These are phyloP conservation scores for Trachythela sp. DNA, from an alignment of 64 coral and sea anemone species.

Conservation along the genomic window DNA sequence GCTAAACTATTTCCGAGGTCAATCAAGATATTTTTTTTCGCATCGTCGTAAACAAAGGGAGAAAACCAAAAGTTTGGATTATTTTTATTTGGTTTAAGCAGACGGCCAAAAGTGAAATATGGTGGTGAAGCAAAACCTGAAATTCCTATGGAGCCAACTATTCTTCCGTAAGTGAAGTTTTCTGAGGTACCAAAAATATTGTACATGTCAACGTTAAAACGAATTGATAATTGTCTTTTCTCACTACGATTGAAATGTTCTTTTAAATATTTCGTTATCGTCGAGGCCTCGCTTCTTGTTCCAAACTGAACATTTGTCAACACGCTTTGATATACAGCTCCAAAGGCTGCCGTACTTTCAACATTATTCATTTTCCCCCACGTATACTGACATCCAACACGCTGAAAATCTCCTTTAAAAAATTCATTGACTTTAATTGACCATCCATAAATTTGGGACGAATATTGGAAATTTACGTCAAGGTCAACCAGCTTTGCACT, in stretches of 20 bases:
- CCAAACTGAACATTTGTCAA: slow-evolving; percentile 35
- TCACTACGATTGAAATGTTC: slow-evolving; percentile 19
- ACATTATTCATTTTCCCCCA: background rate
- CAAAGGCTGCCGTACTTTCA: background rate
- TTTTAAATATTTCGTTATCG: background rate
- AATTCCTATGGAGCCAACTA: slow-evolving; percentile 38
- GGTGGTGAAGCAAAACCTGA: slow-evolving; percentile 12
- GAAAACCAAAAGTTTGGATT: background rate
- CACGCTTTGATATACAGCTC: slow-evolving; percentile 30
- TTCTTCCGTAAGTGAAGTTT: slow-evolving; percentile 44
- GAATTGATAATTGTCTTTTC: slow-evolving; percentile 45
- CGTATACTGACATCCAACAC: background rate
- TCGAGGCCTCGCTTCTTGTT: background rate
- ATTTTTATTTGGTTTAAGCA: background rate
- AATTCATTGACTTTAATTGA: background rate
- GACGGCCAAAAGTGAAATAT: slow-evolving; percentile 29
- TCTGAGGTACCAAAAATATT: background rate
- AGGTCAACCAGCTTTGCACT: background rate
- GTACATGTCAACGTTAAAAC: slow-evolving; percentile 51
- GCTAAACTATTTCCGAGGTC: slow-evolving; percentile 48
- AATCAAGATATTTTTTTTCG: background rate
- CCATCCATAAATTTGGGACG: background rate
- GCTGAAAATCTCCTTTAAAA: background rate
- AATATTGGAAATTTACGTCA: background rate
- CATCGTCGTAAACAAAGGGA: slow-evolving; percentile 18